Base-by-base conservation (phyloP, 1,140 invertebrate species). In the Pseudomyrmex gracilis region DNA sequence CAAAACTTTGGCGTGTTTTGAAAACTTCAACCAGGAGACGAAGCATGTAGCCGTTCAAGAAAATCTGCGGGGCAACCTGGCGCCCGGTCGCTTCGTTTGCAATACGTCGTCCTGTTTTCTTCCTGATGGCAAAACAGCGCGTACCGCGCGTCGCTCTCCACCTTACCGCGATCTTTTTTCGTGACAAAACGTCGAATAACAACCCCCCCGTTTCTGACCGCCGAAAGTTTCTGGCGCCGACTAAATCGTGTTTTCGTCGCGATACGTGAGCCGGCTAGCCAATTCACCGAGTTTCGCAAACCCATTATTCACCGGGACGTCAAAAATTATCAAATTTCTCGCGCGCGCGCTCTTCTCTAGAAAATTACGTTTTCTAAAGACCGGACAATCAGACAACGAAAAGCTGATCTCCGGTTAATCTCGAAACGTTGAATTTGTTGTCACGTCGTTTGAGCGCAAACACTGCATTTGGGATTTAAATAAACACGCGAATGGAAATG, bases 221-320 rank as follows among this genome's bases (percentile, higher is more conserved):
- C 17, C 47, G 61, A 87, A 90, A 89, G 76, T 90, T 90, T 78
- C 73, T 77, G 89, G 88, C 86, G 86, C 89, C 86, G 73, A 53
- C 63, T 49, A 73, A 84, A 58, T 57, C 34, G 71, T 89, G 82
- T 87, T 90, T 85, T 85, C 68, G 87, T 74, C 64, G 45, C 24
- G 57, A 71, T 78, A 49, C 66, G 76, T 15, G 53, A 80, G 20
- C 66, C 43, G 76, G 76, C 24, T 53, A 58, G 53, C 66, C 66
- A 80, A 71, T 80, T 71, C 20, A 15, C 53, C 13, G 15, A 64
- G 10, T 64, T 34, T 49, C 45, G 20, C 53, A 20, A 57, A 9
- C 53, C 20, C 55, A 60, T 77, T 85, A 60, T 55, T 86, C 34
- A 10, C 17, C 1, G 7, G 3, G 15, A 15, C 58, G n/a, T 17